Conservation (phyloP, 2,113 vertebrate genomes). For the Plestiodon gilberti region DNA sequence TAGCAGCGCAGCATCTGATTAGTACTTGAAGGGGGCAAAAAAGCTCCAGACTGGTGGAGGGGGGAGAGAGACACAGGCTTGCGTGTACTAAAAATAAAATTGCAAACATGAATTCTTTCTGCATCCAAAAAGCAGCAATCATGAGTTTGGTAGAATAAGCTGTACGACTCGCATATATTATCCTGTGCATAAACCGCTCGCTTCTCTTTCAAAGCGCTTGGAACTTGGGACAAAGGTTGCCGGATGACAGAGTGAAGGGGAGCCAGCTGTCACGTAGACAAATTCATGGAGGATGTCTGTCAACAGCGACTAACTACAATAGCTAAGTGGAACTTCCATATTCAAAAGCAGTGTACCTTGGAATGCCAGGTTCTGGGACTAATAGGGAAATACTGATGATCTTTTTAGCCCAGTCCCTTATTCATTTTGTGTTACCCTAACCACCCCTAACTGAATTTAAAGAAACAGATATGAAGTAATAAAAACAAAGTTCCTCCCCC, state of each 20-base stretch:
- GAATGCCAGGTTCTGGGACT: too few species aligned
- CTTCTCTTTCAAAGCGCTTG: not conserved
- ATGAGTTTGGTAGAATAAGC: too few species aligned
- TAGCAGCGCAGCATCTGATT: not conserved
- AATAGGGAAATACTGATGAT: not conserved
- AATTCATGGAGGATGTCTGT: too few species aligned
- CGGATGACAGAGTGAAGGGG: accelerated
- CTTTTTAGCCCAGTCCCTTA: not conserved
- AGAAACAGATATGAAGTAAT: not conserved
- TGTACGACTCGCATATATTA: not conserved
- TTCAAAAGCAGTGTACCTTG: too few species aligned
- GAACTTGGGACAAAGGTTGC: not conserved
- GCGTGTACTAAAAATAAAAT: not conserved
- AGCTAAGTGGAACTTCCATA: not conserved
- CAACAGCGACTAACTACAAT: not conserved
- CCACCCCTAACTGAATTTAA: too few species aligned
- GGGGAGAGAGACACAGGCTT: not conserved
- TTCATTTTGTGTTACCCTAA: too few species aligned
- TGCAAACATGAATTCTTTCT: not conserved
- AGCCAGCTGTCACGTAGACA: not conserved
- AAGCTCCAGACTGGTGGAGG: not conserved
- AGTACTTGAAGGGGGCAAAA: constrained; percentile 20
- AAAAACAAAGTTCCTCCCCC: not conserved
- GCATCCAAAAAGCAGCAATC: not conserved
- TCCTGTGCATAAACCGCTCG: not conserved